phyloP scores from a whole-genome alignment of 1,140 invertebrate genomes.

The Macrobrachium nipponense region DNA sequence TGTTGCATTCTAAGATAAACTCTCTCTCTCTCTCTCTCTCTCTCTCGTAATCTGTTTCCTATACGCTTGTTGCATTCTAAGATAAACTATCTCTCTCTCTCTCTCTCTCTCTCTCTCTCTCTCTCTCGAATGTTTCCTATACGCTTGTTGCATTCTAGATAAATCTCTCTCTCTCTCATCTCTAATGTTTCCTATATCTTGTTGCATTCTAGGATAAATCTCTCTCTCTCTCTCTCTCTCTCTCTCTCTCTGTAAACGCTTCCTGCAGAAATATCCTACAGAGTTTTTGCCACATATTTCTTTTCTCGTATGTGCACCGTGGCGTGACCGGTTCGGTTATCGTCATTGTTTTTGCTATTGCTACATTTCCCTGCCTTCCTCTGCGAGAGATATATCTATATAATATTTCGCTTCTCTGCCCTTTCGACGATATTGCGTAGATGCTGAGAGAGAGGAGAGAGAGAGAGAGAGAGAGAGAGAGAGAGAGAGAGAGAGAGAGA shows the following conservation, averaged over 20 bases:
- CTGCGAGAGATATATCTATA: too few relatives aligned
- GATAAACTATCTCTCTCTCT: background rate
- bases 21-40: background rate
- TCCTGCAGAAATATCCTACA: background rate
- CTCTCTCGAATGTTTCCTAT: background rate
- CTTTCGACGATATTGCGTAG: background rate
- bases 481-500: constrained; percentile 23
- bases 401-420: too few relatives aligned
- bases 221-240: constrained; percentile 18
- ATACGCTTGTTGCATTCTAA: background rate
- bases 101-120: background rate
- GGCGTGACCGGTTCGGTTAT: too few relatives aligned
- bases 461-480: background rate
- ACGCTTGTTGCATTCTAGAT: background rate
- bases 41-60: background rate
- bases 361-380: background rate
- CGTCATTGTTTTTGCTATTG: background rate
- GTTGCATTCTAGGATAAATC: background rate
- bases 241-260: background rate
- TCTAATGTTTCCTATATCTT: too few relatives aligned
- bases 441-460: constrained; percentile 1
- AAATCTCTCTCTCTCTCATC: background rate
- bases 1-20: background rate
- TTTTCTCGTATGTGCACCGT: too few relatives aligned
- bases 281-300: too few relatives aligned